Percentiles rank a stretch among this genome's conserved stretches.
Conservation (phyloP, 2,113 vertebrate species). For the Equus quagga region DNA sequence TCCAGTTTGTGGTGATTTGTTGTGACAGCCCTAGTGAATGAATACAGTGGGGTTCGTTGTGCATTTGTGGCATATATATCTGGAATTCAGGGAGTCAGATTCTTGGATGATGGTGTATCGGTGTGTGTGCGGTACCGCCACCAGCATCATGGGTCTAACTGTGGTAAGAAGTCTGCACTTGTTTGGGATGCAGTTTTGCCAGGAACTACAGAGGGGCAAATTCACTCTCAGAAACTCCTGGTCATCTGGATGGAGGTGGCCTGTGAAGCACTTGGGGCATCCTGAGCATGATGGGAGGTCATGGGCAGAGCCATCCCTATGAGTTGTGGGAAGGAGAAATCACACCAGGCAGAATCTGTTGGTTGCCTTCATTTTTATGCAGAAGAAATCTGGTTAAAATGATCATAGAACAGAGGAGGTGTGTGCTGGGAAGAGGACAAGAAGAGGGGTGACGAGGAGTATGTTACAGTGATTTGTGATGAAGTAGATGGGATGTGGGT, state of each 20-base stretch:
- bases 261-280: background rate
- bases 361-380: background rate
- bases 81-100: background rate
- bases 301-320: background rate
- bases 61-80: background rate
- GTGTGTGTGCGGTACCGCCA: background rate
- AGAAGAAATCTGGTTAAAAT: conserved; percentile 50
- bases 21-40: background rate
- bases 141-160: background rate
- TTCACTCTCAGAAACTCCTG: conserved; percentile 68
- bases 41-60: background rate
- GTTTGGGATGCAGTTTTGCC: conserved; percentile 72
- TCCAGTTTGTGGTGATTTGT: background rate
- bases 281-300: background rate
- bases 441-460: background rate
- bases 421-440: background rate
- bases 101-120: background rate
- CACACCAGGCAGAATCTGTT: background rate
- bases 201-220: conserved; percentile 70
- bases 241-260: conserved; percentile 67
- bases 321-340: background rate
- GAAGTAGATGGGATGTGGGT: background rate
- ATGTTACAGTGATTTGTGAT: background rate
- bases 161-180: conserved; percentile 57
- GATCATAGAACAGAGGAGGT: background rate